These are phyloP conservation scores for Ptycholaimellus sp. DNA, from an alignment of 2,888 invertebrate species.

Conservation along the genomic window DNA sequence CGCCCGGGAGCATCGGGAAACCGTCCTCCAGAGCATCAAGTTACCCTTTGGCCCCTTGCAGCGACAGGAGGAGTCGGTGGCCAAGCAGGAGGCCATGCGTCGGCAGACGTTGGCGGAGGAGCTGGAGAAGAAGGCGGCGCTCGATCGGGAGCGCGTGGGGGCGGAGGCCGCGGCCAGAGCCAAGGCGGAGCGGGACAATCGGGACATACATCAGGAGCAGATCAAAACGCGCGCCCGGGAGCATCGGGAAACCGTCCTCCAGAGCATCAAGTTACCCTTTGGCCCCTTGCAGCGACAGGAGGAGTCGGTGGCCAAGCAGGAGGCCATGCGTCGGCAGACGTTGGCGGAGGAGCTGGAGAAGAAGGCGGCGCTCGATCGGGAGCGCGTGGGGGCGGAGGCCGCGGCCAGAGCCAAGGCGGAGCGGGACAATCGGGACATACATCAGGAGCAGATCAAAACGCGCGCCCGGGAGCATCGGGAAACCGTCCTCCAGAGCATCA, in stretches of 20 bases:
- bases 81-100: constrained; percentile 82
- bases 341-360: constrained; percentile 86
- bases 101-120: constrained; percentile 74
- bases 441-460: constrained; percentile 67
- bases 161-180: constrained; percentile 69
- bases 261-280: constrained; percentile 65
- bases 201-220: constrained; percentile 78
- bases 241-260: constrained; percentile 73
- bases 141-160: constrained; percentile 67
- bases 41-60: no score
- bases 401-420: constrained; percentile 44
- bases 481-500: constrained; percentile 88
- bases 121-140: constrained; percentile 67
- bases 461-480: constrained; percentile 60
- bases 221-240: constrained; percentile 59
- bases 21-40: constrained; percentile 91
- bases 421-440: constrained; percentile 81
- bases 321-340: constrained; percentile 61
- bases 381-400: constrained; percentile 67
- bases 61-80: constrained; percentile 86
- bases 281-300: constrained; percentile 81
- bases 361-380: constrained; percentile 69
- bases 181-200: constrained; percentile 48
- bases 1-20: constrained; percentile 66
- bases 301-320: constrained; percentile 88